Evolutionary conservation across 2,888 invertebrate species (phyloP).

Genomic region (Globia sparganii): DNA sequence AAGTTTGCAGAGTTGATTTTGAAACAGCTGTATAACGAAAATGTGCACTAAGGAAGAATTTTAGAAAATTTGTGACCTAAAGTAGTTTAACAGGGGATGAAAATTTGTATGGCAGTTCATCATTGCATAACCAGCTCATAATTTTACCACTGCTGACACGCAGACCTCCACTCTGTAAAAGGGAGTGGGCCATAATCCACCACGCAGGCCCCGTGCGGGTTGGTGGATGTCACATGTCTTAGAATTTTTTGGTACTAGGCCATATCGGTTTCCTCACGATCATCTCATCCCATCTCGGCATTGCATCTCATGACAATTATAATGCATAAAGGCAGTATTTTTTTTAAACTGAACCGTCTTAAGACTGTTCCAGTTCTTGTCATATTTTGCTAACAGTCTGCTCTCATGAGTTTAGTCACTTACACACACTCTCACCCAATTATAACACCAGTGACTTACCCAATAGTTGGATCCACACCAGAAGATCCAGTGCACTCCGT

Average conservation of each 20-base stretch:
- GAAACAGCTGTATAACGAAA: neutral
- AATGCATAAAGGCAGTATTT: neutral
- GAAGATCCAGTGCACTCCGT: too few relatives aligned
- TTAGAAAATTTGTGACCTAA: neutral
- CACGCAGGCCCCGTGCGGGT: too few relatives aligned
- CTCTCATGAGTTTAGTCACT: neutral
- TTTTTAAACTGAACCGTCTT: neutral
- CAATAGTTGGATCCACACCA: too few relatives aligned
- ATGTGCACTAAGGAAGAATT: neutral
- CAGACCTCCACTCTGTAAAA: too few relatives aligned
- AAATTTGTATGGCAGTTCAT: neutral
- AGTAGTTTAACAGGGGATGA: neutral
- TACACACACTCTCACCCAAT: constrained; percentile 49
- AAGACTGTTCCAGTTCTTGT: neutral
- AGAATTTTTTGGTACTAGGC: too few relatives aligned
- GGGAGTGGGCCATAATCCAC: too few relatives aligned
- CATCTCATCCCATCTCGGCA: too few relatives aligned
- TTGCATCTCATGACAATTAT: neutral
- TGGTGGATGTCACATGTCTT: too few relatives aligned
- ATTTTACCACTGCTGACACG: too few relatives aligned
- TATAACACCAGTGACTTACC: neutral
- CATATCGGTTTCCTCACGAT: too few relatives aligned
- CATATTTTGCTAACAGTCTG: neutral
- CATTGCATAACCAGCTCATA: too few relatives aligned
- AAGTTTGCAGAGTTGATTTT: too few relatives aligned